These are phyloP conservation scores for Stenichneumon culpator DNA, from an alignment of 2,888 invertebrate genomes.

Conservation along the genomic window DNA sequence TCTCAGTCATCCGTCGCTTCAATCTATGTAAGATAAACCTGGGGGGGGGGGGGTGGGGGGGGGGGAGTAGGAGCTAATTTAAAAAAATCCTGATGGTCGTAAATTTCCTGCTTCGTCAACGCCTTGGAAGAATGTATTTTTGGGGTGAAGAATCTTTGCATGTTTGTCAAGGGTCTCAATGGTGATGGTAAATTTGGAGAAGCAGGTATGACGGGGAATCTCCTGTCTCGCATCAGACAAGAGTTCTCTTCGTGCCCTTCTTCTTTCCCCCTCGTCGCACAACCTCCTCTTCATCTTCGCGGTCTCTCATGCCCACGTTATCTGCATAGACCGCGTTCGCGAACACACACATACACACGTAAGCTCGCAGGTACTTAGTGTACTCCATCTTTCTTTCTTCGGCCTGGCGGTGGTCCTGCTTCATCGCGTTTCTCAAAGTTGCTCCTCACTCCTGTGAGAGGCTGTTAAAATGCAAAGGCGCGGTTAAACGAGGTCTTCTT, in stretches of 20 bases:
- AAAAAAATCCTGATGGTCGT: not conserved
- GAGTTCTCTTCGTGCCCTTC: constrained; percentile 13
- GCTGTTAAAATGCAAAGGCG: constrained; percentile 84
- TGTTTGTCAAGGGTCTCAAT: constrained; percentile 1
- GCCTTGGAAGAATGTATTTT: not conserved
- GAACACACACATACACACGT: not conserved
- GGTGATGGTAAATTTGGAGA: constrained; percentile 31
- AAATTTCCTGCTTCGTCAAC: not conserved
- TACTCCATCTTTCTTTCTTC: constrained; percentile 57
- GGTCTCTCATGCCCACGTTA: constrained; percentile 4
- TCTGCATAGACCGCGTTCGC: not conserved
- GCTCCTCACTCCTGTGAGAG: constrained; percentile 70
- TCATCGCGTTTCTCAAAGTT: constrained; percentile 65
- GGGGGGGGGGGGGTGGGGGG: not conserved
- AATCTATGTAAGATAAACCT: not conserved
- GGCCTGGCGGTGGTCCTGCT: constrained; percentile 34
- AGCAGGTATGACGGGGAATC: constrained; percentile 35
- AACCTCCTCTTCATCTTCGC: constrained; percentile 10
- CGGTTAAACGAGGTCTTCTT: constrained; percentile 81
- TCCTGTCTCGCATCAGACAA: constrained; percentile 18
- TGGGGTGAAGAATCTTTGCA: not conserved
- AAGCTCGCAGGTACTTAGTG: constrained; percentile 25
- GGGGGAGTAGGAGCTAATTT: no score
- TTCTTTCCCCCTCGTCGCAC: constrained; percentile 7
- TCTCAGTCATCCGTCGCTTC: not conserved